A percentile compares a stretch with the other conserved stretches of the same genome.
Evolutionary conservation across 2,888 invertebrate genomes (phyloP).

Genomic region (Rugalucina vietnamica): DNA sequence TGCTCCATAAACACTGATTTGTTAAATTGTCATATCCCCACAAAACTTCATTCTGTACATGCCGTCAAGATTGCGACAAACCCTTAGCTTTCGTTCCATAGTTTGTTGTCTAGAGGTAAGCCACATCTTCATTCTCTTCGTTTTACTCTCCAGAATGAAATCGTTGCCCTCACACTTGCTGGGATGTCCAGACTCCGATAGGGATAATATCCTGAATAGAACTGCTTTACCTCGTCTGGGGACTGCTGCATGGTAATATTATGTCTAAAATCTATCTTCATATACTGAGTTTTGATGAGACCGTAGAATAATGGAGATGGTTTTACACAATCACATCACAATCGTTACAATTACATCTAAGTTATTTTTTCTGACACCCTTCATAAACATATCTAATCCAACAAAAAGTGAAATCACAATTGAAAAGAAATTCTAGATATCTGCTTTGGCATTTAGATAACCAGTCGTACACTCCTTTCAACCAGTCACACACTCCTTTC

Average conservation of each 20-base stretch:
- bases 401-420: background rate
- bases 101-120: background rate
- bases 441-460: background rate
- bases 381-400: constrained; percentile 1
- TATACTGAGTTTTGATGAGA: background rate
- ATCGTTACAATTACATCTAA: background rate
- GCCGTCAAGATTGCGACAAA: constrained; percentile 1
- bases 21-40: too few relatives aligned
- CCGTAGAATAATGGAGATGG: background rate
- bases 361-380: background rate
- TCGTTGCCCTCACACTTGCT: constrained; percentile 22
- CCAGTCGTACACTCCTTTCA: background rate
- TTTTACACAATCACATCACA: background rate
- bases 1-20: too few relatives aligned
- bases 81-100: background rate
- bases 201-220: background rate
- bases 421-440: background rate
- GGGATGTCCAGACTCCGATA: constrained; percentile 18
- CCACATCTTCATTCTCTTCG: constrained; percentile 10
- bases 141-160: constrained; percentile 9
- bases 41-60: constrained; percentile 1
- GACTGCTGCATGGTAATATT: background rate
- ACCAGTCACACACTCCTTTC: background rate
- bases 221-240: background rate
- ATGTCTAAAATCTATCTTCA: background rate